A percentile compares a stretch with the other conserved stretches of the same genome.
Evolutionary conservation across 1,140 invertebrate species (phyloP).

Genomic region (Pogonognathellus flavescens): DNA sequence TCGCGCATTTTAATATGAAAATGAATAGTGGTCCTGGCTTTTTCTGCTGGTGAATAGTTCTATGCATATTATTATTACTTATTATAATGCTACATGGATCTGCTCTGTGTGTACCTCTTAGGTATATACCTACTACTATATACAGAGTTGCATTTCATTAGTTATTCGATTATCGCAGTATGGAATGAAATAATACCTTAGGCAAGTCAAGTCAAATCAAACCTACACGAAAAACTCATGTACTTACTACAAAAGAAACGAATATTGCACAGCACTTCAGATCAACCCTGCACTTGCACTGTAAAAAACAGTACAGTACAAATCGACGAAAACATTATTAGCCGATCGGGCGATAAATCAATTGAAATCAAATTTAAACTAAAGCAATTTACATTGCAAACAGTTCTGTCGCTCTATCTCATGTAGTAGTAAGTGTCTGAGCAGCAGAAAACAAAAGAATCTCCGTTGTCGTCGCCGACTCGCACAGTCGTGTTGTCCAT

Average conservation of each 20-base stretch:
- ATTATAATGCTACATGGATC: neutral
- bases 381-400: slow-evolving; percentile 39
- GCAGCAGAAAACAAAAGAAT: slow-evolving; percentile 13
- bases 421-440: neutral
- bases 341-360: slow-evolving; percentile 43
- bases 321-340: slow-evolving; percentile 21
- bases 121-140: neutral
- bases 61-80: neutral
- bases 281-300: neutral
- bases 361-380: slow-evolving; percentile 46
- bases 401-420: slow-evolving; percentile 20
- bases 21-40: slow-evolving; percentile 12
- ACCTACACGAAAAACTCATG: slow-evolving; percentile 36
- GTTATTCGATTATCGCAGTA: slow-evolving; percentile 40
- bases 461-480: neutral
- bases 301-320: neutral
- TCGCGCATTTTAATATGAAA: slow-evolving; percentile 3
- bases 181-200: slow-evolving; percentile 40
- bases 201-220: slow-evolving; percentile 35
- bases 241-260: neutral
- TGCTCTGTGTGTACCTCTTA: neutral
- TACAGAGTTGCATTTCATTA: slow-evolving; percentile 38
- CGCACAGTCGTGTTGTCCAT: neutral
- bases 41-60: neutral
- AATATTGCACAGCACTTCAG: neutral